Percentiles rank a stretch among this genome's conserved stretches.
Evolutionary conservation across 1,140 invertebrate species (phyloP).

Genomic region (Monochamus saltuarius): DNA sequence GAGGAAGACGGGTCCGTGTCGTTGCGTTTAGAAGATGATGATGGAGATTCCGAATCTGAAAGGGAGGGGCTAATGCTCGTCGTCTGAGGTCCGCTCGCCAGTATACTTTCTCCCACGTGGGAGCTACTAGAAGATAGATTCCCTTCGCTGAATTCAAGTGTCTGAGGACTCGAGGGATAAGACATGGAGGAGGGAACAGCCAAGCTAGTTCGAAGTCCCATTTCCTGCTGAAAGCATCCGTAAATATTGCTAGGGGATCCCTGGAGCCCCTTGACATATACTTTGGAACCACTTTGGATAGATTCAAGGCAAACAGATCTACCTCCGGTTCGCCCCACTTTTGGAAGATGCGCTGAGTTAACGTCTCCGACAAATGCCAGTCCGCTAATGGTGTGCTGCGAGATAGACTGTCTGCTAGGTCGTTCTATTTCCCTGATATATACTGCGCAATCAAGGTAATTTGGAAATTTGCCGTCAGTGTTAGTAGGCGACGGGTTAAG

Average conservation of each 20-base stretch:
- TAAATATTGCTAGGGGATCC: constrained; percentile 23
- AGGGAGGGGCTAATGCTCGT: constrained; percentile 35
- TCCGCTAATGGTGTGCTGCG: background rate
- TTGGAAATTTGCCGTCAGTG: too few species aligned
- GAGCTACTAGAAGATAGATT: constrained; percentile 40
- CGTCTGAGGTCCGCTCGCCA: constrained; percentile 45
- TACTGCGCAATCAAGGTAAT: background rate
- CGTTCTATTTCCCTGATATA: constrained; percentile 16
- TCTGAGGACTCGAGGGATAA: constrained; percentile 37
- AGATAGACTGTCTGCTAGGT: constrained; percentile 14
- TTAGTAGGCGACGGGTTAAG: too few species aligned
- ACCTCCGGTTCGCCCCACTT: constrained; percentile 26
- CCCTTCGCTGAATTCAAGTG: constrained; percentile 33
- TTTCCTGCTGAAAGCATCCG: constrained; percentile 32
- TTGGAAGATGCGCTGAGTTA: constrained; percentile 10
- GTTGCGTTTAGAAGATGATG: constrained; percentile 12
- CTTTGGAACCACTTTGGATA: constrained; percentile 9
- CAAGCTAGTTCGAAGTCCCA: constrained; percentile 26
- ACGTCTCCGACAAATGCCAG: constrained; percentile 10
- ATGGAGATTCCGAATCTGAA: constrained; percentile 29
- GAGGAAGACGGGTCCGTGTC: background rate
- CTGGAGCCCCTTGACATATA: constrained; percentile 18
- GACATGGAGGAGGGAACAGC: constrained; percentile 33
- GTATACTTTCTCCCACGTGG: constrained; percentile 45
- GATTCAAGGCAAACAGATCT: constrained; percentile 19